Percentiles rank a stretch among this genome's conserved stretches.
phyloP scores from a whole-genome alignment of 92 coral and sea anemone genomes.

The Phenganax stokvisi region DNA sequence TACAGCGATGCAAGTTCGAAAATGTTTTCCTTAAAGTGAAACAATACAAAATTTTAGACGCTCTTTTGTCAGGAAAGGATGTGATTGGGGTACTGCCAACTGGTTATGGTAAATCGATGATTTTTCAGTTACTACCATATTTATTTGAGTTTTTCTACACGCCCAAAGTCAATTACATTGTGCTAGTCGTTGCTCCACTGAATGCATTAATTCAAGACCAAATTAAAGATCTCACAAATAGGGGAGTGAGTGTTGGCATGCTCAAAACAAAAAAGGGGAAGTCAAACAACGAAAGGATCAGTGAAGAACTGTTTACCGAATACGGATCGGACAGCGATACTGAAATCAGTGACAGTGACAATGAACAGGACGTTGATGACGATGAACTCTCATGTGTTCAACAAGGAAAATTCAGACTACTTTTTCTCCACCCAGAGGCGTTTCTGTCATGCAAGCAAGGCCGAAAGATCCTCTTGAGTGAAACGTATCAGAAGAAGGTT shows the following conservation, averaged over 20 bases:
- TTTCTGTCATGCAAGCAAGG: constrained; percentile 3
- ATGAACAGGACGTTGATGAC: background rate
- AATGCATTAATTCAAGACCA: constrained; percentile 48
- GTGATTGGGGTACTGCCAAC: constrained; percentile 49
- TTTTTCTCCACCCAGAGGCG: constrained; percentile 1
- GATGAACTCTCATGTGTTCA: background rate
- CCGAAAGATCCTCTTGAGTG: background rate
- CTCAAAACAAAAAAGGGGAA: constrained; percentile 25
- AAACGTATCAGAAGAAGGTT: background rate
- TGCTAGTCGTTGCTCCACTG: constrained; percentile 42
- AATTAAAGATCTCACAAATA: constrained; percentile 17
- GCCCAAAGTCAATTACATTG: constrained; percentile 22
- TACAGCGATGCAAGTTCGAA: constrained; percentile 8
- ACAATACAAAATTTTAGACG: constrained; percentile 43
- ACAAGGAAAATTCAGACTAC: background rate
- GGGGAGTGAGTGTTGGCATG: constrained; percentile 31
- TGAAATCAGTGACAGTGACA: background rate
- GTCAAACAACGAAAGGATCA: background rate
- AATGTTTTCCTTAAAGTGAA: constrained; percentile 40
- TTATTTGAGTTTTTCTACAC: constrained; percentile 28
- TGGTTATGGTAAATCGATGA: constrained; percentile 48
- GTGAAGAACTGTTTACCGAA: background rate
- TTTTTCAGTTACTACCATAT: constrained; percentile 46
- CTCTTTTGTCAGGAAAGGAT: constrained; percentile 39
- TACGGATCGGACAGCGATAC: background rate